Percentiles rank a stretch among this genome's conserved stretches.
Conservation (phyloP, 2,113 vertebrate species). For the Pseudorhombus dupliciocellatus region DNA sequence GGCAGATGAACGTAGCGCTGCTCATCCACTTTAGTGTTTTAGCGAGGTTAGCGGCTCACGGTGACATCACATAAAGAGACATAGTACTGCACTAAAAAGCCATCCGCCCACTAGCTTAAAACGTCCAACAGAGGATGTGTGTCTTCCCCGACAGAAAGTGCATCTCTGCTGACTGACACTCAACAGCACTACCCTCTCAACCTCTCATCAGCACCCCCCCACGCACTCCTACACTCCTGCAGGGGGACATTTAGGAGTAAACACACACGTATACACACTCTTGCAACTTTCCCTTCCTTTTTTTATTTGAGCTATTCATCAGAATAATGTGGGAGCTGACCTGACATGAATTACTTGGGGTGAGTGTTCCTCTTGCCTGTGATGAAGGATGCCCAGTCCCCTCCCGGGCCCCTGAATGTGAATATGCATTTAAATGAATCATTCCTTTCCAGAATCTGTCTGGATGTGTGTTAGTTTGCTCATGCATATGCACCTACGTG, state of each 20-base stretch:
- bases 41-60: slow-evolving; percentile 25
- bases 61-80: slow-evolving; percentile 40
- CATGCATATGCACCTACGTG: slow-evolving; percentile 2
- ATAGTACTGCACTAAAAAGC: slow-evolving; percentile 23
- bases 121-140: slow-evolving; percentile 29
- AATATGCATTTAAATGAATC: slow-evolving; percentile 56
- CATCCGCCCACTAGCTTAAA: slow-evolving; percentile 26
- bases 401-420: slow-evolving; percentile 26
- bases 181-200: slow-evolving; percentile 6
- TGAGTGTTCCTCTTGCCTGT: slow-evolving; percentile 28
- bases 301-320: slow-evolving; percentile 43
- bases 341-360: slow-evolving; percentile 33
- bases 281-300: slow-evolving; percentile 12
- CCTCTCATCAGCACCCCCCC: slow-evolving; percentile 6
- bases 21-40: slow-evolving; percentile 18
- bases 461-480: slow-evolving; percentile 7
- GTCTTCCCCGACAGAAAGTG: slow-evolving; percentile 16
- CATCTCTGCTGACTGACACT: slow-evolving; percentile 34
- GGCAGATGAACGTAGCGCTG: not conserved
- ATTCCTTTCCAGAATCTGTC: slow-evolving; percentile 21
- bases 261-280: not conserved
- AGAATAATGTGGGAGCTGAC: slow-evolving; percentile 28
- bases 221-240: slow-evolving; percentile 3
- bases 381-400: slow-evolving; percentile 38
- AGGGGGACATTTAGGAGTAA: slow-evolving; percentile 25